A percentile compares a stretch with the other conserved stretches of the same genome.
Evolutionary conservation across 2,113 vertebrate species (phyloP).

Genomic region (Mola mola): DNA sequence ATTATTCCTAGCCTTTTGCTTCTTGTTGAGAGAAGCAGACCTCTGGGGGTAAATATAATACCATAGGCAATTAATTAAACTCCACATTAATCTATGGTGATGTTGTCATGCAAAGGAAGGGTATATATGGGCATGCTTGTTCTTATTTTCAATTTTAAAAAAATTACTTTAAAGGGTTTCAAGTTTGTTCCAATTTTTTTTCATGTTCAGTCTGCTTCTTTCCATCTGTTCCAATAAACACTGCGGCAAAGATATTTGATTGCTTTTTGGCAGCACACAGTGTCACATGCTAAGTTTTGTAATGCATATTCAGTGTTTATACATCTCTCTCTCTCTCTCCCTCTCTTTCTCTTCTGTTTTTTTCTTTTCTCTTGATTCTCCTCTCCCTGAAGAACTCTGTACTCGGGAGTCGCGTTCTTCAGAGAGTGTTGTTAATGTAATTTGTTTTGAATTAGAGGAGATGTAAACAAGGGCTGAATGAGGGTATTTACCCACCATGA

Average conservation of each 20-base stretch:
- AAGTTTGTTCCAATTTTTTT: background rate
- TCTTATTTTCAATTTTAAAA: too few species aligned
- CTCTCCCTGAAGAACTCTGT: slow-evolving; percentile 34
- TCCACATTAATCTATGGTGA: slow-evolving; percentile 6
- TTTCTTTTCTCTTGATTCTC: slow-evolving; percentile 14
- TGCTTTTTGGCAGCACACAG: slow-evolving; percentile 61
- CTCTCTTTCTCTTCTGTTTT: slow-evolving; percentile 1
- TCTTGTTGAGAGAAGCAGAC: slow-evolving; percentile 16
- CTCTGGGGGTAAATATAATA: slow-evolving; percentile 13
- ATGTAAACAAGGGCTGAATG: slow-evolving; percentile 52
- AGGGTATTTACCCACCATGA: slow-evolving; percentile 38
- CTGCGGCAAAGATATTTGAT: slow-evolving; percentile 49
- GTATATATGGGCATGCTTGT: too few species aligned
- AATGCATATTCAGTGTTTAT: slow-evolving; percentile 53
- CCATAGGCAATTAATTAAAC: slow-evolving; percentile 17
- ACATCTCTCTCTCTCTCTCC: slow-evolving; percentile 1
- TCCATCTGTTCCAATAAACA: slow-evolving; percentile 45
- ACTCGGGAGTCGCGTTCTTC: slow-evolving; percentile 43
- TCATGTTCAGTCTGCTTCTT: slow-evolving; percentile 23
- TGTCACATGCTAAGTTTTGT: slow-evolving; percentile 43
- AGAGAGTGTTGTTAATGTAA: slow-evolving; percentile 47
- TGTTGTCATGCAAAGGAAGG: background rate
- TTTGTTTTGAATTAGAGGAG: slow-evolving; percentile 65
- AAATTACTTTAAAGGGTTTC: background rate
- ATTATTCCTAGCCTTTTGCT: slow-evolving; percentile 26